A percentile compares a stretch with the other conserved stretches of the same genome.
These are phyloP conservation scores for Seriola rivoliana DNA, from an alignment of 2,113 vertebrate genomes.

Conservation along the genomic window DNA sequence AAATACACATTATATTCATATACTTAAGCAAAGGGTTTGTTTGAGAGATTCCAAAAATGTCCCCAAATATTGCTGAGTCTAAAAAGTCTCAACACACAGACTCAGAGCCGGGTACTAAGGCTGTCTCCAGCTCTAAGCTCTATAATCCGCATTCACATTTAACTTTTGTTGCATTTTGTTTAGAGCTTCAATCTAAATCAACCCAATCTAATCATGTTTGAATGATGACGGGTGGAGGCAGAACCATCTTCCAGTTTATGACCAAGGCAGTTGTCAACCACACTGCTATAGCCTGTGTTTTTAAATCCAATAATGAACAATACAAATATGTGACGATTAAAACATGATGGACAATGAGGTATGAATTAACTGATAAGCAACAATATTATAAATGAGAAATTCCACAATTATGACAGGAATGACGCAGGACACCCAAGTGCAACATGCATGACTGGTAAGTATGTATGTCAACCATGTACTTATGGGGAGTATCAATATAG, in stretches of 20 bases:
- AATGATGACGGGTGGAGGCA: not conserved
- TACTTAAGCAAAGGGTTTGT: constrained; percentile 5
- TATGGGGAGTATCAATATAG: constrained; percentile 21
- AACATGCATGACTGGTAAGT: constrained; percentile 35
- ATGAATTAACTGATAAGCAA: constrained; percentile 8
- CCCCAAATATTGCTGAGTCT: not conserved
- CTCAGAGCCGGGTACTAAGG: not conserved
- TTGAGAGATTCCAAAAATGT: constrained; percentile 26
- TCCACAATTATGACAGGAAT: constrained; percentile 9
- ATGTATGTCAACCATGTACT: constrained; percentile 14
- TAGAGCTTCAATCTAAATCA: not conserved
- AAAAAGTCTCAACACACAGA: not conserved
- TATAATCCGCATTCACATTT: constrained; percentile 6
- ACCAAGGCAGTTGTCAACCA: not conserved
- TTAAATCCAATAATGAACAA: constrained; percentile 17
- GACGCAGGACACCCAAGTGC: constrained; percentile 24
- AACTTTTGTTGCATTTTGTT: not conserved
- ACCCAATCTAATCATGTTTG: not conserved
- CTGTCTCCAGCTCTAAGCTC: not conserved
- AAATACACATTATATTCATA: constrained; percentile 22
- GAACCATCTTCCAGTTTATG: constrained; percentile 5
- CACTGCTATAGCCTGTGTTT: constrained; percentile 9
- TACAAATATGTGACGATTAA: constrained; percentile 39
- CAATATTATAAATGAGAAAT: constrained; percentile 31
- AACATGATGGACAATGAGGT: constrained; percentile 19